Conservation (phyloP, 2,888 invertebrate species). For the Venustoraphidia nigricollis region DNA sequence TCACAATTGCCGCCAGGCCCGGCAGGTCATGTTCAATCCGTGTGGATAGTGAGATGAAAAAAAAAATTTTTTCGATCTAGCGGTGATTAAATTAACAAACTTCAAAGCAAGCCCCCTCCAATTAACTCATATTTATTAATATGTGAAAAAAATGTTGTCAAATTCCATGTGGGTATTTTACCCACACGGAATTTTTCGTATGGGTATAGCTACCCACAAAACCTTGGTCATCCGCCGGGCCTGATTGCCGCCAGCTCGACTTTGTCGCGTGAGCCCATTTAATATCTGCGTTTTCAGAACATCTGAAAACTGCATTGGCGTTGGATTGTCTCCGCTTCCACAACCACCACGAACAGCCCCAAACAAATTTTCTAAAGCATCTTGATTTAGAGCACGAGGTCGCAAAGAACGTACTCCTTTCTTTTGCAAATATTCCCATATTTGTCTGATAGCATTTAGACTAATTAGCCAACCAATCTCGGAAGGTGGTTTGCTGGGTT, state of each 20-base stretch:
- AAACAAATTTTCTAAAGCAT: conserved; percentile 9
- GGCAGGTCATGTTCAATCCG: too few species aligned
- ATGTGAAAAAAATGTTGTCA: too few species aligned
- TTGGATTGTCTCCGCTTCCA: conserved; percentile 7
- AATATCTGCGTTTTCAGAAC: conserved; percentile 10
- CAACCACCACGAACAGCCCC: conserved; percentile 6
- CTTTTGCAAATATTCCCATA: conserved; percentile 5
- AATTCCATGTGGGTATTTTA: too few species aligned
- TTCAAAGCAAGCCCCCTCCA: too few species aligned
- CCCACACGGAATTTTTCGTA: too few species aligned
- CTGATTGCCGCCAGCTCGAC: background rate
- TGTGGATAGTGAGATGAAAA: too few species aligned
- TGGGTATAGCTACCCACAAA: too few species aligned
- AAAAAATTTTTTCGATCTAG: too few species aligned
- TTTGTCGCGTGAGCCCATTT: conserved; percentile 7
- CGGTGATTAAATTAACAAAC: too few species aligned
- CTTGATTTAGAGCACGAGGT: conserved; percentile 5
- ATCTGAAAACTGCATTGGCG: conserved; percentile 5
- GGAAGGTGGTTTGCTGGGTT: conserved; percentile 9
- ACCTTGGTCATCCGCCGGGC: too few species aligned
- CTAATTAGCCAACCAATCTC: conserved; percentile 11
- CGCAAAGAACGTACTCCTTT: background rate
- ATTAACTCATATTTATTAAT: too few species aligned
- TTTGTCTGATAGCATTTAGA: conserved; percentile 6
- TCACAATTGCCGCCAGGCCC: conserved; percentile 7